Percentiles rank a stretch among this genome's conserved stretches.
phyloP scores from a whole-genome alignment of 2,888 invertebrate genomes.

The Cryptocheilus praepositus region DNA sequence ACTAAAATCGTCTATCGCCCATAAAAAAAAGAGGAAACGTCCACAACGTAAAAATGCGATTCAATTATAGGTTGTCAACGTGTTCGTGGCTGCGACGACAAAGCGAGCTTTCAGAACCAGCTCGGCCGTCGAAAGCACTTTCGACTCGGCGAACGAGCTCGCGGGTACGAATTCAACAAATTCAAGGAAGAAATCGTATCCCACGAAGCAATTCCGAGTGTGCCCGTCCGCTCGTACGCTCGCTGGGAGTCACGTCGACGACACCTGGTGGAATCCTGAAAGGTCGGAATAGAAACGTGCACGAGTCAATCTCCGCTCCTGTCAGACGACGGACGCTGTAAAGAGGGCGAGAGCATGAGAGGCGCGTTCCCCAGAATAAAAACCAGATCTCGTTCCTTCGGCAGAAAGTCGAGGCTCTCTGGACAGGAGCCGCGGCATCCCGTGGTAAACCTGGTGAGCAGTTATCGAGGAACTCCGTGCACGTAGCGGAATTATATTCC shows the following conservation, averaged over 20 bases:
- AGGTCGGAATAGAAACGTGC: conserved; percentile 59
- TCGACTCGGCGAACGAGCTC: too few species aligned
- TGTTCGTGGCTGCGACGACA: too few species aligned
- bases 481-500: conserved; percentile 44
- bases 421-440: background rate
- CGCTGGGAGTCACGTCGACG: conserved; percentile 38
- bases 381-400: conserved; percentile 49
- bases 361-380: conserved; percentile 51
- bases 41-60: too few species aligned
- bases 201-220: conserved; percentile 6
- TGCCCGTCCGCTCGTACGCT: conserved; percentile 1
- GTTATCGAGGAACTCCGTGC: conserved; percentile 41
- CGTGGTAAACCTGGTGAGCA: conserved; percentile 27
- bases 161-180: too few species aligned
- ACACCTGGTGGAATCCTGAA: conserved; percentile 47
- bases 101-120: too few species aligned
- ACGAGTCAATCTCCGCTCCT: conserved; percentile 59
- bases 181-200: too few species aligned
- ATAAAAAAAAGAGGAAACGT: too few species aligned
- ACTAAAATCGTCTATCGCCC: too few species aligned
- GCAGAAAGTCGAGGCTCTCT: conserved; percentile 11
- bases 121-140: too few species aligned
- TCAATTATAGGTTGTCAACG: too few species aligned
- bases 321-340: conserved; percentile 41
- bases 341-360: conserved; percentile 7